Evolutionary conservation across 2,113 vertebrate genomes (phyloP).

Genomic region (Atherinomorus stipes): DNA sequence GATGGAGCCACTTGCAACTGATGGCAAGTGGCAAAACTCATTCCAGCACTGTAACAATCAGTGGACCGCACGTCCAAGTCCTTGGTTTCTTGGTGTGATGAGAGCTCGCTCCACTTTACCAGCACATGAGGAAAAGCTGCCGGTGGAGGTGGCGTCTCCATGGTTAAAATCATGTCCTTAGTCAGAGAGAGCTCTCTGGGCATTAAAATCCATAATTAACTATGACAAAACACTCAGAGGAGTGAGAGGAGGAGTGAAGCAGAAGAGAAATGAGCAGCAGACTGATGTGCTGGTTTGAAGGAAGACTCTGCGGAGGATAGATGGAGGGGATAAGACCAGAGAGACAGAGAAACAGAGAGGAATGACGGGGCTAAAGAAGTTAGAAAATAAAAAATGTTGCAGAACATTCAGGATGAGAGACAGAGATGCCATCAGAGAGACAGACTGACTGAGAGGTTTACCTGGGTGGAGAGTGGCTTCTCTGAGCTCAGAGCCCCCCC

Average conservation of each 20-base stretch:
- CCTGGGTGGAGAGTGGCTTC: slow-evolving; percentile 72
- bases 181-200: slow-evolving; percentile 53
- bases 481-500: slow-evolving; percentile 73
- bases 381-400: slow-evolving; percentile 20
- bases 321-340: background rate
- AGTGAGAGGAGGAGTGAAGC: slow-evolving; percentile 9
- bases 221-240: slow-evolving; percentile 38
- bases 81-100: slow-evolving; percentile 5
- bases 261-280: slow-evolving; percentile 17
- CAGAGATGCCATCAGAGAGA: slow-evolving; percentile 24
- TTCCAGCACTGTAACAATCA: slow-evolving; percentile 15
- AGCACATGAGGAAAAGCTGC: slow-evolving; percentile 1
- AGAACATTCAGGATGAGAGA: slow-evolving; percentile 19
- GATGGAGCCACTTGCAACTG: slow-evolving; percentile 8
- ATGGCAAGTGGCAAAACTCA: slow-evolving; percentile 12
- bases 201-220: slow-evolving; percentile 46
- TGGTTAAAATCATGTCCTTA: slow-evolving; percentile 57
- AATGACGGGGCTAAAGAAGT: background rate
- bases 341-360: background rate
- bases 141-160: slow-evolving; percentile 23
- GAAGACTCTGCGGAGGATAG: slow-evolving; percentile 17
- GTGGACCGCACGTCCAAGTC: slow-evolving; percentile 13
- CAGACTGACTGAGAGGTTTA: slow-evolving; percentile 56
- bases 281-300: slow-evolving; percentile 23
- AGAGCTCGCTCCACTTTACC: slow-evolving; percentile 1